A percentile compares a stretch with the other conserved stretches of the same genome.
phyloP scores from a whole-genome alignment of 2,888 invertebrate species.

The Chrysina gloriosa region DNA sequence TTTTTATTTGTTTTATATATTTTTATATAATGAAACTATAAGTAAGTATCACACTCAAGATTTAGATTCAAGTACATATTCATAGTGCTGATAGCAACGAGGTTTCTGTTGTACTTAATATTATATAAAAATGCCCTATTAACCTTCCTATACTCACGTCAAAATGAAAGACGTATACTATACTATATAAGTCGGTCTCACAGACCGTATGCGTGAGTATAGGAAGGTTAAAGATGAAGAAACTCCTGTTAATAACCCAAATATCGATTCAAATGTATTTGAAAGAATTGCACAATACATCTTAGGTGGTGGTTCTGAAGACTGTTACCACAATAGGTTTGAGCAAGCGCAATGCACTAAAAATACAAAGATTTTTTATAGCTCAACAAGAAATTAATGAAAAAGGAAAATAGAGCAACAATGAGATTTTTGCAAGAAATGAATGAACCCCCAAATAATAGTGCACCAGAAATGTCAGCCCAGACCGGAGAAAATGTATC shows the following conservation, averaged over 20 bases:
- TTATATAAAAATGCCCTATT: conserved; percentile 32
- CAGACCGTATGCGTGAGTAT: too few relatives aligned
- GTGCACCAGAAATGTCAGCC: not conserved
- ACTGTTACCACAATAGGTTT: conserved; percentile 56
- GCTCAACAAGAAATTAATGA: conserved; percentile 58
- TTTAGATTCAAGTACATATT: conserved; percentile 54
- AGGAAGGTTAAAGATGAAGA: conserved; percentile 44
- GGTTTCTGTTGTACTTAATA: conserved; percentile 39
- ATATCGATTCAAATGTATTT: conserved; percentile 38
- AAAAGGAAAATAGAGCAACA: conserved; percentile 52
- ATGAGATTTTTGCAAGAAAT: conserved; percentile 36
- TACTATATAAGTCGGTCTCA: too few relatives aligned
- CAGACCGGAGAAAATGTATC: conserved; percentile 42
- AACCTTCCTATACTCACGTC: too few relatives aligned
- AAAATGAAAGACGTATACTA: too few relatives aligned
- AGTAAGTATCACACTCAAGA: conserved; percentile 59
- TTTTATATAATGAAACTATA: too few relatives aligned
- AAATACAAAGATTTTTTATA: conserved; percentile 57
- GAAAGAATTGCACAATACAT: conserved; percentile 58
- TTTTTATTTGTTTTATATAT: too few relatives aligned
- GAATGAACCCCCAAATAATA: conserved; percentile 24
- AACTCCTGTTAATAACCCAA: not conserved
- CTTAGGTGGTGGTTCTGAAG: conserved; percentile 50
- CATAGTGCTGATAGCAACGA: conserved; percentile 53
- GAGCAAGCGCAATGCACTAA: conserved; percentile 55